Evolutionary conservation across 2,113 vertebrate genomes (phyloP), one percentile per base, ranked within the genome.

Genomic region (Ameiurus melas): DNA sequence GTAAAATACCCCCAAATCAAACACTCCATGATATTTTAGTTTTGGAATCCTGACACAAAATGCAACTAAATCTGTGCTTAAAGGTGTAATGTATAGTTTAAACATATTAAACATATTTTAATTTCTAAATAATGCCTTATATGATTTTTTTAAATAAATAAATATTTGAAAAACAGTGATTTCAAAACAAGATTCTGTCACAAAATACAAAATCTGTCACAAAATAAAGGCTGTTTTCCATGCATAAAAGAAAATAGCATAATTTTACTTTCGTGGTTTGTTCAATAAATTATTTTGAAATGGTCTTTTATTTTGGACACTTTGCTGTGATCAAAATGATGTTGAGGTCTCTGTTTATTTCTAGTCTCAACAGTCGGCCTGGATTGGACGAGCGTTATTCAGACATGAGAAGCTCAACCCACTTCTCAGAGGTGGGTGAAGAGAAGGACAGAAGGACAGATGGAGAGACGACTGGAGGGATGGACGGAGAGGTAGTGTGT

Each of bases 401-500:
- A 0, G 93, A 95, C 17, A 19, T 92, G 33, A 90, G 91, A 2
- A 22, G 85, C 82, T 77, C 91, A 14, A n/a, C 93, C 58, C 17
- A 89, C 33, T 47, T 91, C 83, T 88, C 51, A 30, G 91, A 12
- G 85, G 90, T 2, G 39, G 89, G 87, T 62, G 91, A 90, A 36
- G 92, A 92, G 78, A 55, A 64, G 0, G 80, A 86, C 20, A 88
- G 91, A 25, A 33, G 87, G 5, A 91, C 68, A 39, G 86, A 90
- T 20, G 90, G 62, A 55, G 51, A 19, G 0, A 94, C 91, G 30
- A 92, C 94, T 43, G 94, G 93, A 70, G 89, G 94, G 0, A 91
- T 94, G 5, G 95, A 95, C 68, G 92, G 96, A 0, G 96, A 95
- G n/a, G 16, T 80, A 14, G 95, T 97, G 0, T 94, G 94, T 43